Evolutionary conservation across 2,797 vertebrate genomes (phyloP).

Genomic region (Acomys russatus): DNA sequence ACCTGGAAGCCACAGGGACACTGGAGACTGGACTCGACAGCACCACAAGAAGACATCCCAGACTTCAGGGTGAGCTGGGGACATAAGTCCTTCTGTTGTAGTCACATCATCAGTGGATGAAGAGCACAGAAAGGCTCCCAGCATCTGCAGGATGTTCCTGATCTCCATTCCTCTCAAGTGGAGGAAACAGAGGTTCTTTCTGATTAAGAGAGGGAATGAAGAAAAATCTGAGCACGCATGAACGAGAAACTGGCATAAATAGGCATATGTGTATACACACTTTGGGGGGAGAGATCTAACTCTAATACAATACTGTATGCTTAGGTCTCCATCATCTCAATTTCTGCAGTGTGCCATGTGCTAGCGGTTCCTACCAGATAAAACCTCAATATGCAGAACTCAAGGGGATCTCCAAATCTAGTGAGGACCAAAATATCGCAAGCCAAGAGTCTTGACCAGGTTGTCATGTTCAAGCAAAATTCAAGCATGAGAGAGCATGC

Average conservation of each 20-base stretch:
- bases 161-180: conserved; percentile 80
- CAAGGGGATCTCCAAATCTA: neutral
- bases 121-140: conserved; percentile 82
- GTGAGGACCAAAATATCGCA: neutral
- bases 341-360: neutral
- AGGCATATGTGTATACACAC: neutral
- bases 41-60: neutral
- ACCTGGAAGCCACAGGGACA: conserved; percentile 84
- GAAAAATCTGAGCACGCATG: conserved; percentile 32
- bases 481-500: neutral
- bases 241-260: neutral
- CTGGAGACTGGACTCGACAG: neutral
- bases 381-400: neutral
- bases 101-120: conserved; percentile 78
- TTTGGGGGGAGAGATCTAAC: fast-evolving
- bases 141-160: conserved; percentile 76
- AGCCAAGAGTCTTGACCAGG: neutral
- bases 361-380: neutral
- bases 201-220: conserved; percentile 74
- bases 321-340: neutral
- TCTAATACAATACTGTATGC: neutral
- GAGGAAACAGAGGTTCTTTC: conserved; percentile 83
- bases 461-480: neutral
- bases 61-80: conserved; percentile 59
- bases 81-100: conserved; percentile 74